These are phyloP conservation scores for Haliclystus octoradiatus DNA, from an alignment of 30 jellyfish, hydroid and myxozoan species.

Conservation along the genomic window DNA sequence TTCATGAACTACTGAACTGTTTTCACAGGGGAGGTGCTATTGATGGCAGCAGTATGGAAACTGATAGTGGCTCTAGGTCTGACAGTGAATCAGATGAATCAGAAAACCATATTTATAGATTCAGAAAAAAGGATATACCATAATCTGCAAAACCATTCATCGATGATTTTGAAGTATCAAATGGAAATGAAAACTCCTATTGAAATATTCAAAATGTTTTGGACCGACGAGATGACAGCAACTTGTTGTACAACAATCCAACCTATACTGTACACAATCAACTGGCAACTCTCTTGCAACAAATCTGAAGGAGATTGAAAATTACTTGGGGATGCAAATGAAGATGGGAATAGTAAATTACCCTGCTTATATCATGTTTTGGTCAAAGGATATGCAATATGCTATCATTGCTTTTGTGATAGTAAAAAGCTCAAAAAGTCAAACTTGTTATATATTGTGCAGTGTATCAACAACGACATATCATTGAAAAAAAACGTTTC, in stretches of 20 bases:
- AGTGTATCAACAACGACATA: no score
- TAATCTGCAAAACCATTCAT: not conserved
- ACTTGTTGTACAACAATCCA: conserved; percentile 17
- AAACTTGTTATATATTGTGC: no score
- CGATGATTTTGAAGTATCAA: not conserved
- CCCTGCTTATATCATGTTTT: conserved; percentile 13
- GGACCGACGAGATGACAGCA: conserved; percentile 9
- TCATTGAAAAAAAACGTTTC: no score
- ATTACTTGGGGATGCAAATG: conserved; percentile 19
- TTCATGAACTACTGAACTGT: conserved; percentile 17
- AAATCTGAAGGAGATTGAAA: conserved; percentile 13
- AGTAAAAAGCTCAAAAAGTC: conserved; percentile 16
- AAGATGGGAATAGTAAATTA: conserved; percentile 12
- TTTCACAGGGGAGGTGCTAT: no score
- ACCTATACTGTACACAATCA: conserved; percentile 21
- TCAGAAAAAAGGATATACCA: conserved; percentile 3
- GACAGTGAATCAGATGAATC: no score
- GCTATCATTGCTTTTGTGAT: conserved; percentile 21
- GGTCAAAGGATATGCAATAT: conserved; percentile 30
- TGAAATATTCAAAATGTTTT: conserved; percentile 12
- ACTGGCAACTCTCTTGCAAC: conserved; percentile 30
- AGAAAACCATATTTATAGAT: conserved; percentile 11
- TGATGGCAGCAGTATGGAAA: no score
- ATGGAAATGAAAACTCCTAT: conserved; percentile 11
- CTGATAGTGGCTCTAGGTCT: no score